Base-by-base conservation (phyloP, 1,140 invertebrate species). In the Lycorma delicatula region DNA sequence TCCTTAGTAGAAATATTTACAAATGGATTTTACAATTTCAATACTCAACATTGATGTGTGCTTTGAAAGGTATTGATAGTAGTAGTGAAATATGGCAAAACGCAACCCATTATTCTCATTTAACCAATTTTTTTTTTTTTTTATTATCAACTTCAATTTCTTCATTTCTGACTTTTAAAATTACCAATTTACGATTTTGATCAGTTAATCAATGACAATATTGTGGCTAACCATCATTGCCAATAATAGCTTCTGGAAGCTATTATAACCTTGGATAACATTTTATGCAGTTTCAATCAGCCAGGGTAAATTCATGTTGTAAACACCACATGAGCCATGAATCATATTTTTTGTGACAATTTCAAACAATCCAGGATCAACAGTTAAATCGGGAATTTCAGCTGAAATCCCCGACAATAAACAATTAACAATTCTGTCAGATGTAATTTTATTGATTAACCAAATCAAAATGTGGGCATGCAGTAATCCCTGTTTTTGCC, bases 401-500 rank as follows among this genome's bases (percentile, higher is more conserved):
- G 72, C 74, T 26, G 36, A 56, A n/a, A 60, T 61, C n/a, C 61
- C 49, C n/a, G n/a, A n/a, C n/a, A n/a, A n/a, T n/a, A n/a, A n/a
- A n/a, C n/a, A n/a, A 31, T 26, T 58, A 58, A 65, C 61, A 48
- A 66, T 64, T 53, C 64, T 36, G 55, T 66, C 51, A 47, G 58
- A 31, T 13, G 9, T 31, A 13, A 63, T 64, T 63, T 59, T 61
- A 7, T 63, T 38, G 12, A 34, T 26, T 20, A 65, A 56, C 61
- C 62, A 63, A 55, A 64, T 44, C 6, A 77, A 62, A 62, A 54
- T 44, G 70, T 76, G 74, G 20, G 58, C 60, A 59, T 65, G 62
- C 34, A 63, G 72, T 9, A 74, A 47, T 74, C 76, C 74, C 58
- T 73, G 65, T 63, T 79, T 79, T 64, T 79, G 75, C 61, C 71